A percentile compares a stretch with the other conserved stretches of the same genome.
phyloP scores from a whole-genome alignment of 2,888 invertebrate species.

The Perdita meconis region DNA sequence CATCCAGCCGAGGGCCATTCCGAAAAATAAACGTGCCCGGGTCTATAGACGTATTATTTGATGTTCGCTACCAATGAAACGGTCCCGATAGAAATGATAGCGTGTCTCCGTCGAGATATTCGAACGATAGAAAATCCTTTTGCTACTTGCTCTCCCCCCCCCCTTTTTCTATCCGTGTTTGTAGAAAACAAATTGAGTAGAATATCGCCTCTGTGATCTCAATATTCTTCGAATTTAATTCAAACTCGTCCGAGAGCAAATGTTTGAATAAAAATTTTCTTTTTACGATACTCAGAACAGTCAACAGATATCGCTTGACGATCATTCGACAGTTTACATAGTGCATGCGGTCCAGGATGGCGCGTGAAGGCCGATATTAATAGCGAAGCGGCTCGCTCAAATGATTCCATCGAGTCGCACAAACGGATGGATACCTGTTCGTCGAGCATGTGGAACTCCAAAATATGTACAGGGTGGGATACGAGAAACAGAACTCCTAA shows the following conservation, averaged over 20 bases:
- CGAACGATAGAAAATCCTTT: neutral
- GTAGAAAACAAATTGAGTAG: neutral
- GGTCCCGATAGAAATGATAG: constrained; percentile 9
- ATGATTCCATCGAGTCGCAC: constrained; percentile 62
- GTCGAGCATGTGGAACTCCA: constrained; percentile 14
- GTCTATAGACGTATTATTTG: constrained; percentile 34
- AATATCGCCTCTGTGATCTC: neutral
- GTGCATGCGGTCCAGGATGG: constrained; percentile 38
- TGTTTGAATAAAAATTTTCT: neutral
- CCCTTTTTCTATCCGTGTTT: too few relatives aligned
- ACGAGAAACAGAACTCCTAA: too few relatives aligned
- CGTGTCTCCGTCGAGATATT: neutral
- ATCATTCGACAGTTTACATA: constrained; percentile 54
- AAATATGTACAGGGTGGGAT: too few relatives aligned
- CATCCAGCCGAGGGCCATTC: constrained; percentile 32
- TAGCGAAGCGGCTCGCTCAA: constrained; percentile 54
- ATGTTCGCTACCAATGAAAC: constrained; percentile 33
- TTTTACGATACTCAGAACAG: constrained; percentile 2
- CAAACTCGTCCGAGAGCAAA: neutral
- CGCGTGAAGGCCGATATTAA: constrained; percentile 59
- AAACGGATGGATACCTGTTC: constrained; percentile 58
- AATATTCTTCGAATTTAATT: neutral
- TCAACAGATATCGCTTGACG: constrained; percentile 35
- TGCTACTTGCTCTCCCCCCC: neutral
- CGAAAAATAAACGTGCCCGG: constrained; percentile 49